Evolutionary conservation across 2,797 vertebrate genomes (phyloP).

Genomic region (Notolabrus celidotus): DNA sequence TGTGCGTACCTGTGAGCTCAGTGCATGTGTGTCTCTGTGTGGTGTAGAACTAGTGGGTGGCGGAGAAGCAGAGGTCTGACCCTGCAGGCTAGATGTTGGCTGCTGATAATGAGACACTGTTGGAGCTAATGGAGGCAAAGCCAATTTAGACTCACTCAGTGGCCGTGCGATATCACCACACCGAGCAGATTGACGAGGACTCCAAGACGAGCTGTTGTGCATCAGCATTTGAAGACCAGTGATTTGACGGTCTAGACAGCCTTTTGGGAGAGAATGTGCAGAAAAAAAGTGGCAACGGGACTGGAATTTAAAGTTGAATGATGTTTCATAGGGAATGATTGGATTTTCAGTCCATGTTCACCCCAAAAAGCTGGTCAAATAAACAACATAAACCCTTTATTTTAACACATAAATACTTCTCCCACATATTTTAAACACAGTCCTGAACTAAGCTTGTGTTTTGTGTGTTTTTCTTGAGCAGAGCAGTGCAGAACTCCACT

Average conservation of each 20-base stretch:
- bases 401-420: slow-evolving; percentile 5
- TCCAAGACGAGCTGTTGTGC: slow-evolving; percentile 53
- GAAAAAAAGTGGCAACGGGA: slow-evolving; percentile 18
- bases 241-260: slow-evolving; percentile 45
- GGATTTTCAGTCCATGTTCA: not conserved
- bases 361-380: slow-evolving; percentile 7
- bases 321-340: not conserved
- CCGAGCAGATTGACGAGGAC: slow-evolving; percentile 55
- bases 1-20: slow-evolving; percentile 34
- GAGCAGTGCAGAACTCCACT: slow-evolving; percentile 39
- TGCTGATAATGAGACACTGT: slow-evolving; percentile 68
- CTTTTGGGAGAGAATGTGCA: not conserved
- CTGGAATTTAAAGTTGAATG: slow-evolving; percentile 44
- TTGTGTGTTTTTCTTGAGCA: slow-evolving; percentile 19
- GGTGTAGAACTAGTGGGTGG: slow-evolving; percentile 45
- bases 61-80: slow-evolving; percentile 51
- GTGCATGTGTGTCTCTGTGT: too few species aligned
- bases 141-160: slow-evolving; percentile 72
- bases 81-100: slow-evolving; percentile 67
- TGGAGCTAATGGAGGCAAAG: slow-evolving; percentile 71
- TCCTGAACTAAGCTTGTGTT: slow-evolving; percentile 28
- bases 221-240: slow-evolving; percentile 49
- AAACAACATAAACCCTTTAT: slow-evolving; percentile 15
- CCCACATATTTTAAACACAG: slow-evolving; percentile 16
- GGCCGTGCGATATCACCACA: slow-evolving; percentile 49